Evolutionary conservation across 1,140 invertebrate genomes (phyloP), one percentile per base, ranked within the genome.

Genomic region (Camponotus vicinus): DNA sequence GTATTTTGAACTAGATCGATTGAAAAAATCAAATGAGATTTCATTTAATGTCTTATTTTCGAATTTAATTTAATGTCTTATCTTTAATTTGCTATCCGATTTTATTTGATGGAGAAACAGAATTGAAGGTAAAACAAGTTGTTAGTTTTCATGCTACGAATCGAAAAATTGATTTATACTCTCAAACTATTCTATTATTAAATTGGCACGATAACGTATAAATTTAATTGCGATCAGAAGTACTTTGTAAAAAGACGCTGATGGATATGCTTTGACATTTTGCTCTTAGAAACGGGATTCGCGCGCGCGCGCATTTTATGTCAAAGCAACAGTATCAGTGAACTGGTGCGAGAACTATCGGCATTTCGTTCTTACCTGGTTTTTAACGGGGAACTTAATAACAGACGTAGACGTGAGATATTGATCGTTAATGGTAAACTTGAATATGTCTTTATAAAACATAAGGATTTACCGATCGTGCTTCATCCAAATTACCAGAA

Each of bases 311-410:
- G 40, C 9, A 9, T 9, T 79, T 42, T 52, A 67, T 66, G 69
- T 37, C n/a, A 5, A 79, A 79, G 34, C 64, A 67, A 69, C 32
- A 52, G 45, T 40, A 32, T 18, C 45, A 2, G 34, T 69, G 21
- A 80, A 70, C 21, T 13, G 63, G 69, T 9, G 18, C 3, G 64
- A 6, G 37, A 70, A 69, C 18, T 42, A 40, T 80, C 64, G n/a
- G 11, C 45, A 45, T 80, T 69, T 15, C 64, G 42, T 69, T 79
- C 63, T 79, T 70, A 69, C 34, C 55, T 13, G 64, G 37, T 80
- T 70, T 80, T 80, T 80, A 80, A 55, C 27, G 45, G 34, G 13
- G 8, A 40, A 80, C n/a, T 80, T 80, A 70, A 80, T 80, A 80
- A 80, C 63, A 55, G 77, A 32, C 21, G 13, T 40, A 15, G 69